These are phyloP conservation scores for Andinoacara biseriatus DNA, from an alignment of 2,113 vertebrate genomes.

Conservation along the genomic window DNA sequence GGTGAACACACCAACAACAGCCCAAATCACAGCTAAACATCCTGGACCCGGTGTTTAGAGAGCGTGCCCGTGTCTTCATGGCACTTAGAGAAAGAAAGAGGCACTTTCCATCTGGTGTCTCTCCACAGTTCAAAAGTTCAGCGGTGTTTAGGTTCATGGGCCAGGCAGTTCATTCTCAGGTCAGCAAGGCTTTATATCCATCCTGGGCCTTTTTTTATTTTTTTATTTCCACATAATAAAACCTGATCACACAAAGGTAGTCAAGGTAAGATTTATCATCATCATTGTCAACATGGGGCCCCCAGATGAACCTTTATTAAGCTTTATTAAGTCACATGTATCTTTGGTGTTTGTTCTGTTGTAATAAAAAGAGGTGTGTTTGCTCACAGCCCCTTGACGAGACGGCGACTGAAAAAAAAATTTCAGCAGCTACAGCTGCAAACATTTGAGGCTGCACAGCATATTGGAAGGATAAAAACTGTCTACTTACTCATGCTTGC, in stretches of 20 bases:
- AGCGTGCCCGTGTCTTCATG: slow-evolving; percentile 14
- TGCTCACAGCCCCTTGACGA: not conserved
- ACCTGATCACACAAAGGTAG: slow-evolving; percentile 53
- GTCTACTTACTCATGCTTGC: not conserved
- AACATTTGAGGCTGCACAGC: not conserved
- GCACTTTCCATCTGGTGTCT: slow-evolving; percentile 72
- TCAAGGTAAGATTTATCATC: slow-evolving; percentile 57
- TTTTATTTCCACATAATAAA: slow-evolving; percentile 52
- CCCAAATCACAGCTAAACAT: slow-evolving; percentile 31
- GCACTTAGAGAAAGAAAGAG: slow-evolving; percentile 53
- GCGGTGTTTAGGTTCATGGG: slow-evolving; percentile 70
- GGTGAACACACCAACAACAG: not conserved
- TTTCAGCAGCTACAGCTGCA: not conserved
- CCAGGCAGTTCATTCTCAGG: slow-evolving; percentile 71
- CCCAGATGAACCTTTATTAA: slow-evolving; percentile 26
- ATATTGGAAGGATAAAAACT: not conserved
- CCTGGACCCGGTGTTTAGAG: slow-evolving; percentile 1
- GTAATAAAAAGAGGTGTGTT: slow-evolving; percentile 43
- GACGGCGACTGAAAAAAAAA: not conserved
- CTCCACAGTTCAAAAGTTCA: slow-evolving; percentile 73
- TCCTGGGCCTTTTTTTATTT: slow-evolving; percentile 25
- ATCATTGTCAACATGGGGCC: slow-evolving; percentile 39
- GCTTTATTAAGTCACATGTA: slow-evolving; percentile 15
- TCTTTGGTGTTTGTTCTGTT: slow-evolving; percentile 48
- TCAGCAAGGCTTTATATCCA: slow-evolving; percentile 63